phyloP scores from a whole-genome alignment of 1,140 invertebrate genomes.

The Paralvinella palmiformis region DNA sequence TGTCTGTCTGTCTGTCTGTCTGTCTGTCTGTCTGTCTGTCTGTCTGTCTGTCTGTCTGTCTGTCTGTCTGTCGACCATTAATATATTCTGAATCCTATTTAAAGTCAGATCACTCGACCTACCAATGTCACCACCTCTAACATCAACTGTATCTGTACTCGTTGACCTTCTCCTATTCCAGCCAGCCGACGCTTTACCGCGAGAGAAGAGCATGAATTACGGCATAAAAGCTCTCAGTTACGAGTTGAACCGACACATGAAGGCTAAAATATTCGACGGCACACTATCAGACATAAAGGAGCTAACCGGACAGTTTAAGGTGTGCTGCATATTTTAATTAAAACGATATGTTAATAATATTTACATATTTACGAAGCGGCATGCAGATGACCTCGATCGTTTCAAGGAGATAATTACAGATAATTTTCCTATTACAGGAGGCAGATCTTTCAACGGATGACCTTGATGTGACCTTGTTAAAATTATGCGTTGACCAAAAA shows the following conservation, averaged over 20 bases:
- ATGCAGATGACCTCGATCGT: background rate
- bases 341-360: background rate
- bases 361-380: background rate
- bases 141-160: background rate
- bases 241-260: background rate
- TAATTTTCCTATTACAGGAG: background rate
- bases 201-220: background rate
- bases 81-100: background rate
- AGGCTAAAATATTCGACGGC: background rate
- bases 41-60: constrained; percentile 7
- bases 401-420: background rate
- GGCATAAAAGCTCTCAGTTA: background rate
- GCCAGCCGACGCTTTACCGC: background rate
- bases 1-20: background rate
- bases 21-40: background rate
- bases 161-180: background rate
- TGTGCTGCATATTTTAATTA: background rate
- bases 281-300: background rate
- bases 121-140: background rate
- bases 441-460: background rate
- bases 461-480: background rate
- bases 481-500: background rate
- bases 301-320: background rate
- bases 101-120: background rate
- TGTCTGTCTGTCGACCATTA: background rate